Conservation (phyloP, 2,113 vertebrate genomes). For the Cathartes aura region DNA sequence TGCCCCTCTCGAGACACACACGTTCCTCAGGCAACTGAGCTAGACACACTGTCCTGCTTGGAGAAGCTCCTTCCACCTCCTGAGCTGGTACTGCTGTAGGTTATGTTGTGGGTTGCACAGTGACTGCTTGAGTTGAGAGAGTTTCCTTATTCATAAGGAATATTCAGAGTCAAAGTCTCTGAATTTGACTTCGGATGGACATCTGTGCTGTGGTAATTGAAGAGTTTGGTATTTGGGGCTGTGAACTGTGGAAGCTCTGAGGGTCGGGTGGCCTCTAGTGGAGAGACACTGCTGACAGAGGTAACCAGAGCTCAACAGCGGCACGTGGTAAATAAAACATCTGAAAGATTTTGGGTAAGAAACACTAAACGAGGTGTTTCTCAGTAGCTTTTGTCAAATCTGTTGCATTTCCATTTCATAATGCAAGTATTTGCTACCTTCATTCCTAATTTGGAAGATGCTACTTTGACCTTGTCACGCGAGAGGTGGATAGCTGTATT, state of each 20-base stretch:
- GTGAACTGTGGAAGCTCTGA: not conserved
- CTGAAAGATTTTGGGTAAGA: not conserved
- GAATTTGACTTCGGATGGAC: not conserved
- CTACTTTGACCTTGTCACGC: fast-evolving
- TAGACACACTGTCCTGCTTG: not conserved
- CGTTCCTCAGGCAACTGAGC: fast-evolving
- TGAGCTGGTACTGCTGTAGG: not conserved
- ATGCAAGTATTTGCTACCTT: not conserved
- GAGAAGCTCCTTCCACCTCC: not conserved
- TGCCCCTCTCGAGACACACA: fast-evolving
- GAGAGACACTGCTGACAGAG: not conserved
- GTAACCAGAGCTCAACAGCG: not conserved
- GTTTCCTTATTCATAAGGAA: too few species aligned
- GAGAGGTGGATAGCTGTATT: not conserved
- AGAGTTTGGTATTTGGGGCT: not conserved
- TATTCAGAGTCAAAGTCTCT: too few species aligned
- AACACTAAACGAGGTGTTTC: not conserved
- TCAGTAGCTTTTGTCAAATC: not conserved
- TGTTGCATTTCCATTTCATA: not conserved
- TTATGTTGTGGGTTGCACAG: not conserved
- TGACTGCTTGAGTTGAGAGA: not conserved
- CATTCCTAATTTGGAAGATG: not conserved
- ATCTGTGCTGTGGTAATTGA: not conserved
- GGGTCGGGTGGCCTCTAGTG: not conserved
- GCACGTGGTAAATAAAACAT: not conserved